phyloP scores from a whole-genome alignment of 2,113 vertebrate genomes.

The Litocranius walleri region DNA sequence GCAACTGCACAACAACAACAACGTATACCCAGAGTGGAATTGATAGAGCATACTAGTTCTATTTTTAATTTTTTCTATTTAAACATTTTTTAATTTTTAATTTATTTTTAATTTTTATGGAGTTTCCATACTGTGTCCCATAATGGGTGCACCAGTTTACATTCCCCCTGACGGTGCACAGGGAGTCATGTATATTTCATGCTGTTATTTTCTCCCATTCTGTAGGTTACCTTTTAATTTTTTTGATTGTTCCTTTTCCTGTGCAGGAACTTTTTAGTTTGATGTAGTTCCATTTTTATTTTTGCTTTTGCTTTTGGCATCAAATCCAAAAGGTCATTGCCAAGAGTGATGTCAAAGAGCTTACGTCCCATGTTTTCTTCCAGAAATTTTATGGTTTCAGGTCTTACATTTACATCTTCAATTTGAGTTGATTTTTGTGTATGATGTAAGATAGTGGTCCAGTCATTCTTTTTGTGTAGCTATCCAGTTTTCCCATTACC shows the following conservation, averaged over 20 bases:
- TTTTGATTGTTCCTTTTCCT: background rate
- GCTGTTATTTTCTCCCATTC: background rate
- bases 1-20: background rate
- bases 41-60: background rate
- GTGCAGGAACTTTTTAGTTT: background rate
- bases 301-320: background rate
- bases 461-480: background rate
- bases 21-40: background rate
- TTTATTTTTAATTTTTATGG: background rate
- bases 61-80: background rate
- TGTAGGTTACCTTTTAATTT: background rate
- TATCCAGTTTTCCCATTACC: background rate
- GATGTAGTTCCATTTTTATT: background rate
- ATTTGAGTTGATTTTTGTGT: background rate
- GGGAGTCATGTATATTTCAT: background rate
- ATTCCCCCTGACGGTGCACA: background rate
- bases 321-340: background rate
- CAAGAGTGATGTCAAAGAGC: background rate
- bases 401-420: background rate
- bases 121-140: background rate
- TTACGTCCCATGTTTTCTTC: background rate
- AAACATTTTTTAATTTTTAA: too few relatives aligned
- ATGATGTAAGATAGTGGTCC: background rate
- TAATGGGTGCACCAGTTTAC: background rate
- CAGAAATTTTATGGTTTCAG: background rate